Evolutionary conservation across 2,797 vertebrate species (phyloP).

Genomic region (Neomorphus geoffroyi): DNA sequence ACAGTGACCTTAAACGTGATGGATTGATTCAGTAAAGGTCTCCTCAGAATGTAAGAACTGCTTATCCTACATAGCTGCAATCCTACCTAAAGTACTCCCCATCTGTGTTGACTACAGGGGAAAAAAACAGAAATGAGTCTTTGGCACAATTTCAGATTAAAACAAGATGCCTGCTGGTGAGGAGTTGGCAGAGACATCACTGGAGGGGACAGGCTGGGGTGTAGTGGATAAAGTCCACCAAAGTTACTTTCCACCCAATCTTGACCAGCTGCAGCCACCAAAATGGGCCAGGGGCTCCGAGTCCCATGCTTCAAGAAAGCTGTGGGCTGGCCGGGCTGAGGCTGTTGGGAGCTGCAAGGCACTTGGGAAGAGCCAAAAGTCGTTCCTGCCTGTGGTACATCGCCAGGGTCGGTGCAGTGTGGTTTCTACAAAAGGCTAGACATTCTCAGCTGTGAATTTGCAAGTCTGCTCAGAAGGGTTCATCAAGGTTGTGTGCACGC

Average conservation of each 20-base stretch:
- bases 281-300: not conserved
- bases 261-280: accelerated
- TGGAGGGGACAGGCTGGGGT: not conserved
- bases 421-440: not conserved
- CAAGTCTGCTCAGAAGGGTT: not conserved
- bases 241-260: accelerated
- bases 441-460: not conserved
- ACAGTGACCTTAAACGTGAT: not conserved
- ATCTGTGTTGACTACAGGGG: not conserved
- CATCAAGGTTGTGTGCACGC: accelerated
- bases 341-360: not conserved
- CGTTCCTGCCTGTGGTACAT: accelerated
- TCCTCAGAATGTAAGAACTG: not conserved
- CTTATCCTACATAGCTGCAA: not conserved
- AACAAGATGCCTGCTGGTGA: not conserved
- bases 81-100: not conserved
- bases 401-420: not conserved
- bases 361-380: not conserved
- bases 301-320: not conserved
- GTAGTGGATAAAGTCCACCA: accelerated
- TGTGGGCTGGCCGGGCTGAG: not conserved
- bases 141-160: not conserved
- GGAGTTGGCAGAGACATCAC: not conserved
- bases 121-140: not conserved
- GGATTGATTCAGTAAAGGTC: not conserved